Evolutionary conservation across 2,797 vertebrate species (phyloP).

Genomic region (Coilia nasus): DNA sequence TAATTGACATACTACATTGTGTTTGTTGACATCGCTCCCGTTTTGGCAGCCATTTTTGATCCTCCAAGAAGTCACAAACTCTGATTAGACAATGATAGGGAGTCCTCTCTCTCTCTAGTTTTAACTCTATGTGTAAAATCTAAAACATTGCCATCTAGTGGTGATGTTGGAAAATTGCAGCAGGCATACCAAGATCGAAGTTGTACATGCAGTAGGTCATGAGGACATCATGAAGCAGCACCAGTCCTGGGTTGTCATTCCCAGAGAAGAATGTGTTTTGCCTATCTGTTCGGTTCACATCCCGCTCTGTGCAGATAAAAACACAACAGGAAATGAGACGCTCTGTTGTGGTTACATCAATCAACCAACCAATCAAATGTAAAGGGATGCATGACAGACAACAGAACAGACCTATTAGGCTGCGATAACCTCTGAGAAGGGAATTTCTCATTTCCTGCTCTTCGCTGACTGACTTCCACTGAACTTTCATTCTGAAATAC

Average conservation of each 20-base stretch:
- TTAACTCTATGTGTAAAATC: too few relatives aligned
- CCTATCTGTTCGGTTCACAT: slow-evolving; percentile 88
- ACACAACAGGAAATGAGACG: slow-evolving; percentile 36
- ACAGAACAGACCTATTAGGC: slow-evolving; percentile 82
- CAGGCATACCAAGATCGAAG: slow-evolving; percentile 84
- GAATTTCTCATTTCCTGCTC: slow-evolving; percentile 92
- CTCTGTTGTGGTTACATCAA: background rate
- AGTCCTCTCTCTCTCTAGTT: too few relatives aligned
- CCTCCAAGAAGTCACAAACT: too few relatives aligned
- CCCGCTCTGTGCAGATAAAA: slow-evolving; percentile 78
- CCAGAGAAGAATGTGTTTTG: slow-evolving; percentile 90
- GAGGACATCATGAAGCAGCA: slow-evolving; percentile 85
- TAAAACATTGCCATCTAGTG: slow-evolving; percentile 36
- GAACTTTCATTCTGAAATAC: slow-evolving; percentile 93
- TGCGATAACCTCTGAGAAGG: slow-evolving; percentile 86
- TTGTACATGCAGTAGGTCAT: slow-evolving; percentile 97
- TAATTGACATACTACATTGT: too few relatives aligned
- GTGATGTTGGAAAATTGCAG: background rate
- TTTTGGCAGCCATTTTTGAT: too few relatives aligned
- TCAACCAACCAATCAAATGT: background rate
- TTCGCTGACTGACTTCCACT: slow-evolving; percentile 91
- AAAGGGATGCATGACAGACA: background rate
- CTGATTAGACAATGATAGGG: too few relatives aligned
- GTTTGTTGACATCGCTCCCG: too few relatives aligned
- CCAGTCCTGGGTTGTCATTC: slow-evolving; percentile 84